Evolutionary conservation across 2,888 invertebrate genomes (phyloP), one percentile per base, ranked within the genome.

Genomic region (Diaphora mendica): DNA sequence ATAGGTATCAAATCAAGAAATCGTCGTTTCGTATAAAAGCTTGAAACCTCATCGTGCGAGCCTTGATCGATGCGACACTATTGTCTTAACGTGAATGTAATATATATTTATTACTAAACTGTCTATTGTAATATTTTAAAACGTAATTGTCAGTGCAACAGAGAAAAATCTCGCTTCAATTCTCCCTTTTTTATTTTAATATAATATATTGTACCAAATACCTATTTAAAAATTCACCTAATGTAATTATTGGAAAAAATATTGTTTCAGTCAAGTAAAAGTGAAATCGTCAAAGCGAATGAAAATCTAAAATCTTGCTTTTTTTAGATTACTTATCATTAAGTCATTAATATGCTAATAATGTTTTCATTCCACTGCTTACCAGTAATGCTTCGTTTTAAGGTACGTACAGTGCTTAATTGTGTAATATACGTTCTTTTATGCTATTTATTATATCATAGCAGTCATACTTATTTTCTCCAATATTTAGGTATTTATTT

Each of bases 311-410:
- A 59, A 59, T 26, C 13, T 26, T 13, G 3, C 11, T n/a, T 15
- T n/a, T 26, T 59, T 26, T 2, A 51, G 23, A 59, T 59, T 59
- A 55, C 8, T 9, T n/a, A n/a, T 8, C 23, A n/a, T n/a, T 55
- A 26, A 11, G 23, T 59, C 3, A n/a, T 55, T 59, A n/a, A 26
- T 8, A 3, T 26, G 26, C 59, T 26, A 30, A 4, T 59, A 26
- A 59, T 26, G 11, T 26, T 26, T 59, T 48, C 77, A 79, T 82
- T 83, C 82, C 84, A 79, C 78, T 77, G 75, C 75, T 79, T 76
- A 78, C 75, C 77, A 42, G 17, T 66, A 66, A 66, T 42, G 51
- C n/a, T 55, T 23, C 20, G 51, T 51, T 23, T 55, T n/a, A 55
- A 55, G 11, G 11, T n/a, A 55, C 23, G 8, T 55, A 55, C 7